Conservation (phyloP, 2,888 invertebrate genomes). For the Panopea generosa region DNA sequence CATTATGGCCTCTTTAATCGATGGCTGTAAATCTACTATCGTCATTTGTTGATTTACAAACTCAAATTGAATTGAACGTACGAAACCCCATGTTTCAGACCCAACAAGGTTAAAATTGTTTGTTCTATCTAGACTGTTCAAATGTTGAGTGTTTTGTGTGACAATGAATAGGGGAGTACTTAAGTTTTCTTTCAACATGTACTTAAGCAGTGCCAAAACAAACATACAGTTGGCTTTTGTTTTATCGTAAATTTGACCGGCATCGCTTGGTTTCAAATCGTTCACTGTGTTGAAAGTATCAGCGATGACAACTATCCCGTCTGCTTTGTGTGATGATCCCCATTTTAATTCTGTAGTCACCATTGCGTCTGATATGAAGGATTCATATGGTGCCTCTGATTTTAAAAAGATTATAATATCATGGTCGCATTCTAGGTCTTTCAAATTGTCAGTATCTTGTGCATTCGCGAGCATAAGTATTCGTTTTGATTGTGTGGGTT, state of each 20-base stretch:
- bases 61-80: slow-evolving; percentile 30
- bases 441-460: too few relatives aligned
- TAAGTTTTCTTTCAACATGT: background rate
- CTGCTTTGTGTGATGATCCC: too few relatives aligned
- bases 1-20: too few relatives aligned
- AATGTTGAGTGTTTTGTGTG: background rate
- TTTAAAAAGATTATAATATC: too few relatives aligned
- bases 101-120: slow-evolving; percentile 15
- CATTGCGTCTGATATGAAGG: too few relatives aligned
- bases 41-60: slow-evolving; percentile 17
- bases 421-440: too few relatives aligned
- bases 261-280: too few relatives aligned
- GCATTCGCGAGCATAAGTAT: too few relatives aligned
- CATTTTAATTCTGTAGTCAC: too few relatives aligned
- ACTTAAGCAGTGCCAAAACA: background rate
- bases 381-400: too few relatives aligned
- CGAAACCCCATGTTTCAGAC: slow-evolving; percentile 58
- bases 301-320: too few relatives aligned
- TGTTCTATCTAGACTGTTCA: background rate
- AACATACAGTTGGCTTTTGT: background rate
- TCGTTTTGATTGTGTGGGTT: too few relatives aligned
- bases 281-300: background rate
- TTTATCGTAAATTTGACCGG: background rate
- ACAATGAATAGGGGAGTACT: background rate
- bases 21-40: slow-evolving; percentile 31